Percentiles rank a stretch among this genome's conserved stretches.
Evolutionary conservation across 1,140 invertebrate species (phyloP).

Genomic region (Helicoverpa armigera): DNA sequence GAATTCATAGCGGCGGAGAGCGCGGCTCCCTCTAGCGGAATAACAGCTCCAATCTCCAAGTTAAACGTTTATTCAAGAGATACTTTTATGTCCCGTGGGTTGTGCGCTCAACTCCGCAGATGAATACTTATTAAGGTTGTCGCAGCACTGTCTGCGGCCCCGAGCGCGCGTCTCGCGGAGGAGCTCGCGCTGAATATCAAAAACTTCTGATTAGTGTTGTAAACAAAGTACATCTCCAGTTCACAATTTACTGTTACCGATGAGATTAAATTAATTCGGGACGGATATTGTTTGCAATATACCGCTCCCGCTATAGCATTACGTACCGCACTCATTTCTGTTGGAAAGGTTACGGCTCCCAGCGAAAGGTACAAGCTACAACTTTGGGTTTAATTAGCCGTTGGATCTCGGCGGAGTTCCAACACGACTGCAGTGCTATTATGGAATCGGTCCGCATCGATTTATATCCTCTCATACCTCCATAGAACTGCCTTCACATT

Average conservation of each 20-base stretch:
- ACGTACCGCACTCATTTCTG: not conserved
- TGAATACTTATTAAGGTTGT: constrained; percentile 52
- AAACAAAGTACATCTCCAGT: constrained; percentile 41
- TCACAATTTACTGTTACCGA: constrained; percentile 42
- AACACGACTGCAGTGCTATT: constrained; percentile 22
- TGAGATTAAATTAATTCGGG: constrained; percentile 37
- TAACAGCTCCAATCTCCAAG: constrained; percentile 47
- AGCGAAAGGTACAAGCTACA: not conserved
- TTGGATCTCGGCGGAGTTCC: constrained; percentile 18
- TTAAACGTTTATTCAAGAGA: constrained; percentile 49
- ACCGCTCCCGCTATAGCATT: not conserved
- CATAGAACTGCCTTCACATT: not conserved
- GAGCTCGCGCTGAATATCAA: constrained; percentile 44
- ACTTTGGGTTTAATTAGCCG: constrained; percentile 31
- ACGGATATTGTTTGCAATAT: constrained; percentile 27
- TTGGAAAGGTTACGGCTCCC: not conserved
- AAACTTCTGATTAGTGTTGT: constrained; percentile 49
- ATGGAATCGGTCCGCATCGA: constrained; percentile 4
- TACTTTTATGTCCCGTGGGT: constrained; percentile 36
- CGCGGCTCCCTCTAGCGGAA: not conserved
- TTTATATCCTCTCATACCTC: constrained; percentile 3
- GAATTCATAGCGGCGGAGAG: constrained; percentile 43
- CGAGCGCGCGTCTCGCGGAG: not conserved
- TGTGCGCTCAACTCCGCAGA: constrained; percentile 21
- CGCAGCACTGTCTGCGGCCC: constrained; percentile 13